Evolutionary conservation across 2,888 invertebrate species (phyloP), one percentile per base, ranked within the genome.

Genomic region (Notocelia uddmanniana): DNA sequence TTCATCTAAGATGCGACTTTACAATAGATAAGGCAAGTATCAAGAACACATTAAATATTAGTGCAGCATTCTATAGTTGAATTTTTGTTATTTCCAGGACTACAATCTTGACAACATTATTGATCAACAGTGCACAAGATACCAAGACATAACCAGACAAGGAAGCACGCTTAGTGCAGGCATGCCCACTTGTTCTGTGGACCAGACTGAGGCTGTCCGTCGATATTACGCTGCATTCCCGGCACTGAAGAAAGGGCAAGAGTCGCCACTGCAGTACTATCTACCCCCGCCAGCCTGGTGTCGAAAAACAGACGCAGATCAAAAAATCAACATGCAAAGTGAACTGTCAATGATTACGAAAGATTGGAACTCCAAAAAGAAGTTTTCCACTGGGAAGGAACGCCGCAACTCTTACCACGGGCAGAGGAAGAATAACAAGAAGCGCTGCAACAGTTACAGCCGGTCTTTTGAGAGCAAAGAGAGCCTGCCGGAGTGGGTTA

Each of bases 201-300:
- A 92, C 80, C 91, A 92, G 86, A 95, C 94, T 80, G 97, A 96
- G 90, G 95, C 96, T 85, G 96, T 96, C 80, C 95, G 96, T 85
- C 95, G 95, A 88, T 97, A 97, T 87, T 96, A 96, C 94, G 96
- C 96, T 83, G 97, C 97, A 77, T 97, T 97, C 90, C 97, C 97
- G 80, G 95, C 96, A 81, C 93, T 95, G 82, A 95, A 93, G 77
- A 94, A 94, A 87, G 94, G 89, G 73, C 85, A 85, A 78, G 90
- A 89, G 84, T 89, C 91, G 73, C 91, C 90, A 34, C 80, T 87
- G 84, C 91, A 88, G 81, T 92, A 91, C 79, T 90, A 90, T 79
- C 83, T 91, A 78, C 92, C 93, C 77, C 91, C 93, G 73, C 93
- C 93, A 31, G 85, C 90, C 79, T 93, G 93, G 93, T 90, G 92